Percentiles rank a stretch among this genome's conserved stretches.
These are phyloP conservation scores for Pimephales promelas DNA, from an alignment of 2,113 vertebrate species.

Conservation along the genomic window DNA sequence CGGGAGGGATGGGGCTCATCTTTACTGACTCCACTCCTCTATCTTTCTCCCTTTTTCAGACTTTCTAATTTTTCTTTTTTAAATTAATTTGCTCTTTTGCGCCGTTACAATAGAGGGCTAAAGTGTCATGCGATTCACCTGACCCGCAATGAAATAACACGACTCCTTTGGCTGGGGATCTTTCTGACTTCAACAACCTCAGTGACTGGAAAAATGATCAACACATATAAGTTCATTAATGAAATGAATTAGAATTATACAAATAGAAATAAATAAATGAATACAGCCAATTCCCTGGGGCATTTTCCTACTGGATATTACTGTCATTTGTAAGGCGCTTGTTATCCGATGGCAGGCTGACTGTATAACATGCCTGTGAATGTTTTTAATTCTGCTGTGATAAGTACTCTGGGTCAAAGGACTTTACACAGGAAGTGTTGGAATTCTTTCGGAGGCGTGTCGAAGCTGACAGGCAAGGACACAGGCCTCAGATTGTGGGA, in stretches of 20 bases:
- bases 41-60: not conserved
- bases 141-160: not conserved
- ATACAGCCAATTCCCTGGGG: too few species aligned
- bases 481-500: constrained; percentile 44
- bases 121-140: not conserved
- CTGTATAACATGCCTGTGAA: constrained; percentile 50
- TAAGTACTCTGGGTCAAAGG: constrained; percentile 69
- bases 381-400: constrained; percentile 61
- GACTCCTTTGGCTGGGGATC: not conserved
- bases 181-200: not conserved
- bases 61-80: constrained; percentile 28
- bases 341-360: not conserved
- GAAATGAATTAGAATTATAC: too few species aligned
- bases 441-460: constrained; percentile 62
- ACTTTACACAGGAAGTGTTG: constrained; percentile 70
- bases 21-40: not conserved
- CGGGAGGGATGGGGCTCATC: constrained; percentile 16
- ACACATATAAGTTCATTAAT: too few species aligned
- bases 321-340: not conserved
- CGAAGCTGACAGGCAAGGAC: constrained; percentile 69
- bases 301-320: not conserved
- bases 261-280: too few species aligned
- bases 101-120: not conserved
- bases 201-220: not conserved
- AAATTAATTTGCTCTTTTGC: constrained; percentile 18